Conservation (phyloP, 2,113 vertebrate species). For the Columbina picui region DNA sequence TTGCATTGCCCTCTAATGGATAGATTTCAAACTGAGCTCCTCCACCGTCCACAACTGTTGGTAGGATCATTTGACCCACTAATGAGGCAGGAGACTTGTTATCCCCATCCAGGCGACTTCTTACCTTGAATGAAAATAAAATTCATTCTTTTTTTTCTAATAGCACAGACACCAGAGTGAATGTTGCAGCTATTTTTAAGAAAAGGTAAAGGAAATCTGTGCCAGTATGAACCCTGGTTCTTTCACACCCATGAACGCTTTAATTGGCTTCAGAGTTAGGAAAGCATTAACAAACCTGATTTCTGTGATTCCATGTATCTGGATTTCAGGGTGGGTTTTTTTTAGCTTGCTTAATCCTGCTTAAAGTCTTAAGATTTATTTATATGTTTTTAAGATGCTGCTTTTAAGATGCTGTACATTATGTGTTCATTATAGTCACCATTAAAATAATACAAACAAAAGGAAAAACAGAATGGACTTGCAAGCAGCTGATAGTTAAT, state of each 20-base stretch:
- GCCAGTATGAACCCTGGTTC: background rate
- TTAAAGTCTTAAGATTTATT: slow-evolving; percentile 65
- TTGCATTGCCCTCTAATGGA: slow-evolving; percentile 58
- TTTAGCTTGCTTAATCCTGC: slow-evolving; percentile 48
- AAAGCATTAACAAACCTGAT: slow-evolving; percentile 58
- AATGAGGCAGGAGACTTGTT: background rate
- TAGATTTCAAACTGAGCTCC: slow-evolving; percentile 26
- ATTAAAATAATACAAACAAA: slow-evolving; percentile 53
- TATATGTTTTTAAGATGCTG: slow-evolving; percentile 50
- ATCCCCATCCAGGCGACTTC: background rate
- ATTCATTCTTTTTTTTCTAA: background rate
- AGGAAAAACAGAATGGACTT: slow-evolving; percentile 49
- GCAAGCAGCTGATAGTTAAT: slow-evolving; percentile 63
- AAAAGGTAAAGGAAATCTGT: slow-evolving; percentile 9
- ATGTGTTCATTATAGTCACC: slow-evolving; percentile 18
- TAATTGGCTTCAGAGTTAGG: slow-evolving; percentile 52
- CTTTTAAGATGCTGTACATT: too few relatives aligned
- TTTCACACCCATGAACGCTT: slow-evolving; percentile 35
- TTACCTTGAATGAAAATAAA: background rate
- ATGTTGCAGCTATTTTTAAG: slow-evolving; percentile 31
- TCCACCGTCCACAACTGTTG: background rate
- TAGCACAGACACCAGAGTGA: background rate
- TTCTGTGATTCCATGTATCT: slow-evolving; percentile 47
- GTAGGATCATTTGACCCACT: background rate
- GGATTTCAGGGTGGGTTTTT: slow-evolving; percentile 35